phyloP scores from a whole-genome alignment of 2,797 vertebrate genomes.

The Tarsius wallacei region DNA sequence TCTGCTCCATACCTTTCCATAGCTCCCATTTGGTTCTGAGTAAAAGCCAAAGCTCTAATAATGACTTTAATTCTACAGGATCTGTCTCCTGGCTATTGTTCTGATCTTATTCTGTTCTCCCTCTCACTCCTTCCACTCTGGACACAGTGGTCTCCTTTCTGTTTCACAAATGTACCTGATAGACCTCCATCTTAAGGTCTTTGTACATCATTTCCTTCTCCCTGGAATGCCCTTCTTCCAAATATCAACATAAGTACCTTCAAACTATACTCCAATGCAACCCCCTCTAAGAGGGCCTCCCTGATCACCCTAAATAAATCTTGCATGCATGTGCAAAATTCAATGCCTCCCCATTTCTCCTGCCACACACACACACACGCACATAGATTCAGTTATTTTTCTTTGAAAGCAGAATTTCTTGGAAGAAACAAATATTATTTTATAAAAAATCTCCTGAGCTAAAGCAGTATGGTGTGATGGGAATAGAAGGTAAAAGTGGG shows the following conservation, averaged over 20 bases:
- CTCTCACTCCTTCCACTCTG: neutral
- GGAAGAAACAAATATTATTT: neutral
- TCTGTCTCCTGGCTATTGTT: neutral
- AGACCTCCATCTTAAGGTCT: neutral
- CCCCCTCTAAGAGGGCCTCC: neutral
- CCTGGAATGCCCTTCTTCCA: neutral
- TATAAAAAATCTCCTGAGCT: neutral
- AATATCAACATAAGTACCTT: neutral
- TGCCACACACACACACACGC: neutral
- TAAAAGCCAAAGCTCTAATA: neutral
- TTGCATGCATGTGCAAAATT: neutral
- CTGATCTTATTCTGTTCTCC: neutral
- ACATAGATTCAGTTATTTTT: neutral
- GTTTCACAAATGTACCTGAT: neutral
- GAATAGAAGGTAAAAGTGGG: neutral
- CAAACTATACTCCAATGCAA: neutral
- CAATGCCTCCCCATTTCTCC: neutral
- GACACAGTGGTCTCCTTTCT: neutral
- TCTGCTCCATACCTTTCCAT: neutral
- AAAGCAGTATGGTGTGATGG: neutral
- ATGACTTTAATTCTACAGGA: neutral
- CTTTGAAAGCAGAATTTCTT: neutral
- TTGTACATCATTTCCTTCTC: neutral
- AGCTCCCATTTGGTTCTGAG: neutral
- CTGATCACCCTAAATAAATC: neutral